Conservation (phyloP, 2,888 invertebrate genomes). For the Vesta saturnalis region DNA sequence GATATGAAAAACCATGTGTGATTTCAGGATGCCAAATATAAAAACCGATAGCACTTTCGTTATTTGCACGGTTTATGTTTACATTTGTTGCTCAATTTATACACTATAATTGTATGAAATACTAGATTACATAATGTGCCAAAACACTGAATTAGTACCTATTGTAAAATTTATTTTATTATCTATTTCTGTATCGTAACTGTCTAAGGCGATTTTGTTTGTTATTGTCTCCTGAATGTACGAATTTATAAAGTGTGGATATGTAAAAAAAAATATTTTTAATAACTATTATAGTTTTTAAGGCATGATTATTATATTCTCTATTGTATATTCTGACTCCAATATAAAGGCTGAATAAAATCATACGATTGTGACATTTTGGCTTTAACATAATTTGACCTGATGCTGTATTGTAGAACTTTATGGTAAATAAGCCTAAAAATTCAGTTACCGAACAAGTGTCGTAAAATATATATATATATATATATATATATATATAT, state of each 20-base stretch:
- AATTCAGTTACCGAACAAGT: too few species aligned
- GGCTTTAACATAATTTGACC: too few species aligned
- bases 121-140: conserved; percentile 30
- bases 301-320: conserved; percentile 35
- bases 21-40: conserved; percentile 33
- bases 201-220: conserved; percentile 5
- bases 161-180: conserved; percentile 11
- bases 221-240: conserved; percentile 21
- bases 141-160: conserved; percentile 21
- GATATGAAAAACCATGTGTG: conserved; percentile 30
- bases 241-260: conserved; percentile 30
- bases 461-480: too few species aligned
- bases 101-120: conserved; percentile 8
- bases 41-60: conserved; percentile 31
- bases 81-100: conserved; percentile 32
- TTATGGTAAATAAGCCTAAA: too few species aligned
- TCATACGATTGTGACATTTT: not conserved
- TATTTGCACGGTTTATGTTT: conserved; percentile 35
- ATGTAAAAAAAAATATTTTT: conserved; percentile 46
- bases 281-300: conserved; percentile 43
- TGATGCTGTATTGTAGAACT: too few species aligned
- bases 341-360: conserved; percentile 37
- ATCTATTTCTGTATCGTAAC: conserved; percentile 4
- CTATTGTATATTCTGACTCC: conserved; percentile 37
- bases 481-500: too few species aligned